A percentile compares a stretch with the other conserved stretches of the same genome.
phyloP scores from a whole-genome alignment of 2,113 vertebrate genomes.

The Poeciliopsis prolifica region DNA sequence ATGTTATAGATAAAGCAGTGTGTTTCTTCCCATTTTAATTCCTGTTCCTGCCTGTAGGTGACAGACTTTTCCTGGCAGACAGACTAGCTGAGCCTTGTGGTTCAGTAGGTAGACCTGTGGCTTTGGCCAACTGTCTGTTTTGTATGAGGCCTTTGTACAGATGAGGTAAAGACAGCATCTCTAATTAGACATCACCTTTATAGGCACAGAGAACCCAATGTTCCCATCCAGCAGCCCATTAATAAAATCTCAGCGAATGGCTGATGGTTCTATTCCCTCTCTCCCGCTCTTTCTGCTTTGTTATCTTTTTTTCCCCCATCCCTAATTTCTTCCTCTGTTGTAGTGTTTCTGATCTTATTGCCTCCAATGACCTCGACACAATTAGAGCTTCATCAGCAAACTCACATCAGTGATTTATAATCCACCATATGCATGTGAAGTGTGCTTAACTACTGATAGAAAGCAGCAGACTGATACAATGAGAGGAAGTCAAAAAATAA shows the following conservation, averaged over 20 bases:
- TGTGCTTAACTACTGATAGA: background rate
- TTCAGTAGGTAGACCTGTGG: conserved; percentile 36
- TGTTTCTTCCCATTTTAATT: background rate
- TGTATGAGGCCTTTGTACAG: conserved; percentile 71
- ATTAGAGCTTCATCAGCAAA: background rate
- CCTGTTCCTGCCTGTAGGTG: conserved; percentile 58
- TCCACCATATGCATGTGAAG: background rate
- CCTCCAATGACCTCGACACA: conserved; percentile 19
- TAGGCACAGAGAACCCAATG: conserved; percentile 62
- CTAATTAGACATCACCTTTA: conserved; percentile 62
- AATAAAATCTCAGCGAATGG: conserved; percentile 40
- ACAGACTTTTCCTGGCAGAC: conserved; percentile 57
- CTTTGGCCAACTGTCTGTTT: conserved; percentile 39
- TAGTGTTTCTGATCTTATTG: conserved; percentile 33
- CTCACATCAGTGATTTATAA: conserved; percentile 8
- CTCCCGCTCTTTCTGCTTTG: conserved; percentile 13
- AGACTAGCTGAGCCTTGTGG: background rate
- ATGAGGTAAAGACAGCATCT: conserved; percentile 70
- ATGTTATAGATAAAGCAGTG: background rate
- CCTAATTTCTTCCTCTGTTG: background rate
- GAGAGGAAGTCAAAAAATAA: background rate
- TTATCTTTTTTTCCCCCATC: background rate
- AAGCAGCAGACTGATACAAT: background rate
- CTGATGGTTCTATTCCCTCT: conserved; percentile 35
- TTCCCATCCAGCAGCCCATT: conserved; percentile 52